Evolutionary conservation across 2,797 vertebrate genomes (phyloP).

Genomic region (Acipenser transmontanus): DNA sequence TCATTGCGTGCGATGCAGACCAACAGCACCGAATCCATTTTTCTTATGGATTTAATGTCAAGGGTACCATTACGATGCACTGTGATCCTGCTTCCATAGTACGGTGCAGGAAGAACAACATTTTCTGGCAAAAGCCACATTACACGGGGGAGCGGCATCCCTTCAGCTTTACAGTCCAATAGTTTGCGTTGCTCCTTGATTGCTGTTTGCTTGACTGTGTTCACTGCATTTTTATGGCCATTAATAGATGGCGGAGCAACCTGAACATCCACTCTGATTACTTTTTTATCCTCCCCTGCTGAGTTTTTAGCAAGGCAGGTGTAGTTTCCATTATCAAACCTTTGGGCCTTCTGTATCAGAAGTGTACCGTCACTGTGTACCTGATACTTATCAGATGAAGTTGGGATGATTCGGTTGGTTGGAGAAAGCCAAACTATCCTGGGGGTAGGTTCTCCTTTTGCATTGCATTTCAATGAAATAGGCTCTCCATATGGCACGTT

Average conservation of each 20-base stretch:
- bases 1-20: constrained; percentile 77
- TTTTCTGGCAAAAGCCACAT: constrained; percentile 84
- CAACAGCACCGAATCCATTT: constrained; percentile 64
- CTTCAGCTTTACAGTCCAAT: constrained; percentile 71
- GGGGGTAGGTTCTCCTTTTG: constrained; percentile 70
- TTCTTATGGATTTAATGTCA: constrained; percentile 65
- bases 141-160: constrained; percentile 64
- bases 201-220: constrained; percentile 52
- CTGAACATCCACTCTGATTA: constrained; percentile 58
- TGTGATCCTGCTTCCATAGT: constrained; percentile 69
- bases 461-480: constrained; percentile 57
- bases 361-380: constrained; percentile 71
- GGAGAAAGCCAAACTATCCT: constrained; percentile 78
- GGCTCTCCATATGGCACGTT: constrained; percentile 69
- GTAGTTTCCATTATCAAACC: constrained; percentile 84
- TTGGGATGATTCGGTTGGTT: constrained; percentile 58
- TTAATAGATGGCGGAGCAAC: constrained; percentile 73
- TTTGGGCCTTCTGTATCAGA: constrained; percentile 72
- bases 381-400: constrained; percentile 68
- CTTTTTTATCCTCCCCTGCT: constrained; percentile 73
- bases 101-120: constrained; percentile 76
- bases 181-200: constrained; percentile 55
- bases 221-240: constrained; percentile 46
- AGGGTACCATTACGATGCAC: constrained; percentile 82
- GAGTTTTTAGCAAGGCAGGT: constrained; percentile 72